phyloP scores from a whole-genome alignment of 2,888 invertebrate genomes.

The Seira ritae region DNA sequence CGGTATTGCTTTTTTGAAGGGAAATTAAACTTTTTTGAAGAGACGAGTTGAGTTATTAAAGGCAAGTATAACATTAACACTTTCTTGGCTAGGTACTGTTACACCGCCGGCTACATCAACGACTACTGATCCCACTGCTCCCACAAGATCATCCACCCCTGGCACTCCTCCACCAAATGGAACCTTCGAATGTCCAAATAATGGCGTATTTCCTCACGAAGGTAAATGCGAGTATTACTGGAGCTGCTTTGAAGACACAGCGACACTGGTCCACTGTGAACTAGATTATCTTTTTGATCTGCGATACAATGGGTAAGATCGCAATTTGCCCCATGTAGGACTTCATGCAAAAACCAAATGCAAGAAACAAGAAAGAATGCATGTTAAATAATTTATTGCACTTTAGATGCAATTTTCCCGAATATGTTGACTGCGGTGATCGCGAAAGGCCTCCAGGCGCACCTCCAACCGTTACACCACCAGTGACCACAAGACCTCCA shows the following conservation, averaged over 20 bases:
- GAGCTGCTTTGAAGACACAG: constrained; percentile 39
- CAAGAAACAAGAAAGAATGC: too few species aligned
- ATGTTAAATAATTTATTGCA: too few species aligned
- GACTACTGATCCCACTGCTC: constrained; percentile 21
- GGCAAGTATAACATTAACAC: too few species aligned
- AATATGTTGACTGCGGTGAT: constrained; percentile 46
- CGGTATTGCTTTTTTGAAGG: too few species aligned
- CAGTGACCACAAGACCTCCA: constrained; percentile 33
- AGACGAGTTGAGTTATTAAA: too few species aligned
- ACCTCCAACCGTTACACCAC: constrained; percentile 25
- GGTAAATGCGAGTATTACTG: constrained; percentile 58
- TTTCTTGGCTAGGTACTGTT: not conserved
- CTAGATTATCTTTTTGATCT: constrained; percentile 49
- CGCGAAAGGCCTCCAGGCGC: constrained; percentile 40
- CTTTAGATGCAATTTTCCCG: constrained; percentile 55
- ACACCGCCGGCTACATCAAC: constrained; percentile 33
- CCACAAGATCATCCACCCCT: constrained; percentile 19
- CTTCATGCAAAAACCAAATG: too few species aligned
- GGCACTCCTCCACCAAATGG: constrained; percentile 37
- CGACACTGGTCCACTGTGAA: constrained; percentile 35
- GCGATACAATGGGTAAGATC: constrained; percentile 44
- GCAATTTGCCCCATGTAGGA: not conserved
- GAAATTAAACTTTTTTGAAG: too few species aligned
- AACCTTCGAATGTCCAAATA: constrained; percentile 54
- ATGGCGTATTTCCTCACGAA: constrained; percentile 51